Base-by-base conservation (phyloP, 2,888 invertebrate genomes). In the Penaeus monodon region DNA sequence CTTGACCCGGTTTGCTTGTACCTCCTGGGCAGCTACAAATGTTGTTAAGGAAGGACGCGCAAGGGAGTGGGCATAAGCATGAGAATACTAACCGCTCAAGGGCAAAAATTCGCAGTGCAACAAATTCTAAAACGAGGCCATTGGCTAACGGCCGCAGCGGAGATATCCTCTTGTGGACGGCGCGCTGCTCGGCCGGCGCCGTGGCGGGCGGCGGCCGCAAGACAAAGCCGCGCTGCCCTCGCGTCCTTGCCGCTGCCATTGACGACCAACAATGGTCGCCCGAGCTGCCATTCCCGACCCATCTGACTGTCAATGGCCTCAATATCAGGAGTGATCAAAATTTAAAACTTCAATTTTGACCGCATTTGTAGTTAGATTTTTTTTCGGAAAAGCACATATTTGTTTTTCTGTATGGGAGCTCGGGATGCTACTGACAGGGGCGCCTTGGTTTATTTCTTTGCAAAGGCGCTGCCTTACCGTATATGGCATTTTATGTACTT, bases 331-430 rank as follows among this genome's bases (percentile, higher is more conserved):
- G 27, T 85, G 85, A 85, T 85, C 85, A 85, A 85, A 85, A 85
- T 85, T 85, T 85, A 74, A 85, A 85, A 85, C 85, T 85, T 85
- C 85, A 80, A 85, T 85, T 85, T 81, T 85, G 85, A 73, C 85
- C 85, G 66, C 65, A 81, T 81, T 85, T 85, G 74, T 33, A 77
- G 63, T 17, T 63, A 38, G 73, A 70, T 27, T 73, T 68, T 27
- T 70, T 27, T 73, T 14, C 38, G 70, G 57, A 57, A 74, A 33
- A 68, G 68, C 57, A 57, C 57, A 38, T n/a, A 44, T 57, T 38
- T 49, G 74, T 57, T 49, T 68, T 29, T 27, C 22, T 57, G 20
- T 38, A 70, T 68, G n/a, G 64, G 29, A 38, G 73, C 29, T 29
- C 66, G 66, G 44, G 24, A 38, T 33, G 66, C 38, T 24, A 49